phyloP scores from a whole-genome alignment of 2,888 invertebrate species.

The Dryadula phaetusa region DNA sequence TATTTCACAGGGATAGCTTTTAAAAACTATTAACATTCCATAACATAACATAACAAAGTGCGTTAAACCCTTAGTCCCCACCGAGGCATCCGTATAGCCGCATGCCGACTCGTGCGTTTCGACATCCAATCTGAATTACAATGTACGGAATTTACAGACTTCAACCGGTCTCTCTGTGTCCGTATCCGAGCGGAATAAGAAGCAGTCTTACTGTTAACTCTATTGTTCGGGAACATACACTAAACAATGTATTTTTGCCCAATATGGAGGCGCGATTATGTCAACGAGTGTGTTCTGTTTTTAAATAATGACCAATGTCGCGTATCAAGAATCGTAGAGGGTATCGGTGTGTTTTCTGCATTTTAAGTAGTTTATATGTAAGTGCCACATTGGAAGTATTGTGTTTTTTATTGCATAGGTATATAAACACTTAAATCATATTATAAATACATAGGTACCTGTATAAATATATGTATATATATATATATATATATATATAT shows the following conservation, averaged over 20 bases:
- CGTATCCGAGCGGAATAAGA: constrained; percentile 82
- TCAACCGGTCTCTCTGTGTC: constrained; percentile 65
- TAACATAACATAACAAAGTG: constrained; percentile 48
- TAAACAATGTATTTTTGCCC: constrained; percentile 80
- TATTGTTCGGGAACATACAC: constrained; percentile 75
- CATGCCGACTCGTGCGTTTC: constrained; percentile 79
- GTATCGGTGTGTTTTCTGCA: constrained; percentile 58
- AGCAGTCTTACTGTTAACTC: constrained; percentile 80
- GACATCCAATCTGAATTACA: constrained; percentile 80
- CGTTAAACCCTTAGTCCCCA: constrained; percentile 52
- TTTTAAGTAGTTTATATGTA: constrained; percentile 54
- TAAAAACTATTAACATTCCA: constrained; percentile 35
- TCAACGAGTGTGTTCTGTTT: constrained; percentile 79
- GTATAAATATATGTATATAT: neutral
- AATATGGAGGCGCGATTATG: constrained; percentile 80
- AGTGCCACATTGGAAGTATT: constrained; percentile 23
- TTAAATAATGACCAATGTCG: constrained; percentile 71
- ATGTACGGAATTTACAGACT: constrained; percentile 76
- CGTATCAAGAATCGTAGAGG: constrained; percentile 63
- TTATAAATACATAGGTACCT: constrained; percentile 8
- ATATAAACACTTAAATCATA: constrained; percentile 12
- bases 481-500: neutral
- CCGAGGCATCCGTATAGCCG: constrained; percentile 71
- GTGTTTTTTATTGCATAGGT: constrained; percentile 17
- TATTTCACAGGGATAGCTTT: constrained; percentile 26